A percentile compares a stretch with the other conserved stretches of the same genome.
phyloP scores from a whole-genome alignment of 2,888 invertebrate species.

The Drosophila nr. medialis region DNA sequence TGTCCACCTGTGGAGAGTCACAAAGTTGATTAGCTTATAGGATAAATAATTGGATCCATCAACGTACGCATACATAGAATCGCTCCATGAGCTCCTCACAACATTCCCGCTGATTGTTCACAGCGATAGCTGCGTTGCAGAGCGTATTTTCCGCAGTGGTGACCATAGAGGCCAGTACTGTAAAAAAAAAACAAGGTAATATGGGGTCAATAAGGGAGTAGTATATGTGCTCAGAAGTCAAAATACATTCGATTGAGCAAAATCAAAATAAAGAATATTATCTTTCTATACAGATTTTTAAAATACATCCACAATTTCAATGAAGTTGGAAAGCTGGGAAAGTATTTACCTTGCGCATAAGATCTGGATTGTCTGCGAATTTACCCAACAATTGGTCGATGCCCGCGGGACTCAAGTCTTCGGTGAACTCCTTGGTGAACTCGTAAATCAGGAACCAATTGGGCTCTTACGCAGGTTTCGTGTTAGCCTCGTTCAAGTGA shows the following conservation, averaged over 20 bases:
- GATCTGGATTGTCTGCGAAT: conserved; percentile 84
- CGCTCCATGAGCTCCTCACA: conserved; percentile 70
- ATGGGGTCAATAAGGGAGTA: not conserved
- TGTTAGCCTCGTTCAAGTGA: conserved; percentile 91
- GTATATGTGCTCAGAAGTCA: not conserved
- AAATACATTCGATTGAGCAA: not conserved
- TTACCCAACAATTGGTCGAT: conserved; percentile 87
- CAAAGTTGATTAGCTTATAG: not conserved
- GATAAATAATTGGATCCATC: not conserved
- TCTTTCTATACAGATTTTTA: not conserved
- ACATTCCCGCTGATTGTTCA: conserved; percentile 66
- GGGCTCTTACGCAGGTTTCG: conserved; percentile 86
- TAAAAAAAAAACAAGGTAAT: not conserved
- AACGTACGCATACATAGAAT: conserved; percentile 69
- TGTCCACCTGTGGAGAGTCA: conserved; percentile 55
- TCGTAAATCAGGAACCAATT: conserved; percentile 91
- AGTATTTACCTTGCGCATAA: conserved; percentile 71
- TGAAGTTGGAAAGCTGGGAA: too few species aligned
- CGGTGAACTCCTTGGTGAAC: conserved; percentile 88
- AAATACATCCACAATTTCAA: not conserved
- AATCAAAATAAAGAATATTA: not conserved
- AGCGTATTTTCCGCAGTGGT: conserved; percentile 75
- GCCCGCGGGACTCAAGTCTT: conserved; percentile 88
- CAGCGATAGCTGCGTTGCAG: conserved; percentile 74
- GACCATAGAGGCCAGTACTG: conserved; percentile 72